Conservation (phyloP, 2,888 invertebrate species). For the Uropetala carovei region DNA sequence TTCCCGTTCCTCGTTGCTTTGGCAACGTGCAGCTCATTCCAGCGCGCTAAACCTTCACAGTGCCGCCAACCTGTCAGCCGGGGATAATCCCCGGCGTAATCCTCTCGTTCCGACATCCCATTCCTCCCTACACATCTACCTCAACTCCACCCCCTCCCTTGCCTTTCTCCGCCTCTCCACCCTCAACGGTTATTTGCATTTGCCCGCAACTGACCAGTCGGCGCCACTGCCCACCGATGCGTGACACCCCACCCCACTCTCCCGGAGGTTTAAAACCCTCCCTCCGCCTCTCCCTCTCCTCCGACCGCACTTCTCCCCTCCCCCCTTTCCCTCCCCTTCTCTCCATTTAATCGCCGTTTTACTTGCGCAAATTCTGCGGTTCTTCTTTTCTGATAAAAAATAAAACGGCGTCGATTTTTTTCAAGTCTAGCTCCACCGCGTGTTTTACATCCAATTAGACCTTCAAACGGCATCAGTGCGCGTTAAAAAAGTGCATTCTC, state of each 20-base stretch:
- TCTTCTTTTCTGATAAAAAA: neutral
- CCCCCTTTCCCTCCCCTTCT: neutral
- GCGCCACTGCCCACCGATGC: slow-evolving; percentile 23
- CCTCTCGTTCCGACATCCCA: neutral
- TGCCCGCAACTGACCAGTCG: slow-evolving; percentile 32
- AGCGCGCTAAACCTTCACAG: slow-evolving; percentile 32
- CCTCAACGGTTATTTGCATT: slow-evolving; percentile 22
- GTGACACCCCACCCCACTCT: neutral
- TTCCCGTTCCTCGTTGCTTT: slow-evolving; percentile 21
- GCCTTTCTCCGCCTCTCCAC: neutral
- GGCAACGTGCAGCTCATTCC: slow-evolving; percentile 21
- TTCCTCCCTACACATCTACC: too few species aligned
- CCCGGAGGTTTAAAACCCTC: too few species aligned
- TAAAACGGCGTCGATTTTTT: neutral
- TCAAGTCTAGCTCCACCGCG: neutral
- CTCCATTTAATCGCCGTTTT: slow-evolving; percentile 1
- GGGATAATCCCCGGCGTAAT: neutral
- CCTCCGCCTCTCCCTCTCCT: too few species aligned
- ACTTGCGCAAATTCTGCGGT: slow-evolving; percentile 19
- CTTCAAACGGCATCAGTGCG: slow-evolving; percentile 29
- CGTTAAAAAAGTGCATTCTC: slow-evolving; percentile 21
- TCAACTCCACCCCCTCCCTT: too few species aligned
- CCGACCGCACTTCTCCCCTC: neutral
- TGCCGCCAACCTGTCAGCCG: slow-evolving; percentile 32
- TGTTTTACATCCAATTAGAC: slow-evolving; percentile 28